Evolutionary conservation across 1,140 invertebrate genomes (phyloP).

Genomic region (Ostrea denselamellosa): DNA sequence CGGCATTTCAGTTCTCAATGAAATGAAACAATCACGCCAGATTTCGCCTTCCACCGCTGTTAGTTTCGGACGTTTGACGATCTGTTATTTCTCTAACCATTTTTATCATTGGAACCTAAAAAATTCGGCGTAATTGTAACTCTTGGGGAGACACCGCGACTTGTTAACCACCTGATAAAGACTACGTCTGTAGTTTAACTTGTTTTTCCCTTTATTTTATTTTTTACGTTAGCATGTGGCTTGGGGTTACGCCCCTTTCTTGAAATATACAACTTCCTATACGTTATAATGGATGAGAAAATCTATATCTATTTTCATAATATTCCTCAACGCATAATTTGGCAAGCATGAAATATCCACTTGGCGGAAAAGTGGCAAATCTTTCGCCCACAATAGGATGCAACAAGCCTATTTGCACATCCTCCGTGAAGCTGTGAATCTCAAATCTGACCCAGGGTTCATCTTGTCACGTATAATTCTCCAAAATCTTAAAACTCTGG

Average conservation of each 20-base stretch:
- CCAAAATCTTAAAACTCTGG: background rate
- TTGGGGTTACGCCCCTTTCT: slow-evolving; percentile 24
- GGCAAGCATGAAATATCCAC: slow-evolving; percentile 15
- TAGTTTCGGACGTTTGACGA: slow-evolving; percentile 7
- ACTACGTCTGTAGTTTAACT: background rate
- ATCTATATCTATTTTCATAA: slow-evolving; percentile 38
- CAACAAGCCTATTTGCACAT: slow-evolving; percentile 26
- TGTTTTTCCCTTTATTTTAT: slow-evolving; percentile 38
- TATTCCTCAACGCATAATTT: slow-evolving; percentile 35
- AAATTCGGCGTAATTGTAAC: slow-evolving; percentile 25
- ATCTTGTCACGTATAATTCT: background rate
- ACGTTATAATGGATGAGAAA: slow-evolving; percentile 29
- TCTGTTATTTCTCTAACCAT: slow-evolving; percentile 26
- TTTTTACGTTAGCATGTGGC: slow-evolving; percentile 37
- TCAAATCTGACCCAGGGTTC: background rate
- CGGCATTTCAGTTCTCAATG: slow-evolving; percentile 20
- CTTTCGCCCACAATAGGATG: slow-evolving; percentile 35
- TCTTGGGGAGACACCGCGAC: slow-evolving; percentile 12
- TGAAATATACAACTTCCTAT: slow-evolving; percentile 32
- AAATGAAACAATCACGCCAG: slow-evolving; percentile 31
- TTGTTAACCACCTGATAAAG: slow-evolving; percentile 36
- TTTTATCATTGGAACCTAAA: slow-evolving; percentile 34
- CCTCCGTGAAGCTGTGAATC: background rate
- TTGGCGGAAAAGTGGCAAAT: slow-evolving; percentile 37
- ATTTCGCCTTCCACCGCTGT: slow-evolving; percentile 6